A percentile compares a stretch with the other conserved stretches of the same genome.
phyloP scores from a whole-genome alignment of 1,140 invertebrate species.

The Euura lappo region DNA sequence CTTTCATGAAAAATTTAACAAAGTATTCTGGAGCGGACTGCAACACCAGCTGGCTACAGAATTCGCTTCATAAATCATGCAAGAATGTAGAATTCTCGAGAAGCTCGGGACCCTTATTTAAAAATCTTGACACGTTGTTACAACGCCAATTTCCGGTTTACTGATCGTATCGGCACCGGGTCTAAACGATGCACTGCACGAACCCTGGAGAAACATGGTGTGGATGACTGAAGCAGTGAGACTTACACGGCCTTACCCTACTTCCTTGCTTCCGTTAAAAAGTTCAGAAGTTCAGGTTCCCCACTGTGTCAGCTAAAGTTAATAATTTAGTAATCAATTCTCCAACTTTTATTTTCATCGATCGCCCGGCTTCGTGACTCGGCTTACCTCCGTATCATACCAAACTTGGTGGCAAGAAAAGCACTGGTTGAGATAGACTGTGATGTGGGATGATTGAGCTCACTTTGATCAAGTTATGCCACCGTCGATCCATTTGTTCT shows the following conservation, averaged over 20 bases:
- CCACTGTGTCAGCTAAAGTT: too few relatives aligned
- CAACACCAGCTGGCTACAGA: too few relatives aligned
- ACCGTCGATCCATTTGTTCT: too few relatives aligned
- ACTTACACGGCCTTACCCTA: neutral
- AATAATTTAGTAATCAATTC: too few relatives aligned
- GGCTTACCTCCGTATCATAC: too few relatives aligned
- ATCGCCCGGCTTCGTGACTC: too few relatives aligned
- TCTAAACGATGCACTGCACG: neutral
- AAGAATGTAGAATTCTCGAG: neutral
- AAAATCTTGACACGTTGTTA: neutral
- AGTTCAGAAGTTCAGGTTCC: neutral
- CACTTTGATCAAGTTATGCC: neutral
- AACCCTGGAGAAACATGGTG: neutral
- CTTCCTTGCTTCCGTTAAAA: neutral
- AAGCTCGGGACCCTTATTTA: neutral
- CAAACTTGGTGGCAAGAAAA: neutral
- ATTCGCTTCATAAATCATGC: too few relatives aligned
- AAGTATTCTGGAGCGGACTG: too few relatives aligned
- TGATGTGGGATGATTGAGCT: neutral
- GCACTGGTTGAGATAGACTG: neutral
- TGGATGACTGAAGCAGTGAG: neutral
- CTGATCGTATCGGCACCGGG: neutral
- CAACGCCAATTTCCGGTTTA: constrained; percentile 1
- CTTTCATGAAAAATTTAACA: too few relatives aligned
- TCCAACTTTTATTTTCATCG: too few relatives aligned